phyloP scores from a whole-genome alignment of 2,797 vertebrate genomes.

The Syngnathus acus region DNA sequence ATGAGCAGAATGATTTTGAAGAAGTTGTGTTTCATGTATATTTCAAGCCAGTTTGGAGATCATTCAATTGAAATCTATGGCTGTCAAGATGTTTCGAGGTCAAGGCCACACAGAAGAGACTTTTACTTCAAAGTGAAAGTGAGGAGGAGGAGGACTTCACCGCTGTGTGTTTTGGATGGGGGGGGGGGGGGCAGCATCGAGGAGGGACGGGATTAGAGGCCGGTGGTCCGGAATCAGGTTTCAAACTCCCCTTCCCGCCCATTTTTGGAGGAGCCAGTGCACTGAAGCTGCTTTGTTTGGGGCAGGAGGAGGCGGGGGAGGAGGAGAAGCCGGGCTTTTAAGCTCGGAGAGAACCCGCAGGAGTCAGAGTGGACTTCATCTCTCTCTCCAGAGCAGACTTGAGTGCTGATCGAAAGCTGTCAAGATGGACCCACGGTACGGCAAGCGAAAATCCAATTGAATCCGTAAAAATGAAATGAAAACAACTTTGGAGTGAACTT shows the following conservation, averaged over 20 bases:
- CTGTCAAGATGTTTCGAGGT: not conserved
- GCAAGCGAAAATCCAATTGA: slow-evolving; percentile 20
- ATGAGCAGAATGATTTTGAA: not conserved
- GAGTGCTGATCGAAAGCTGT: slow-evolving; percentile 30
- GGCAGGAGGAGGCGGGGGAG: slow-evolving; percentile 44
- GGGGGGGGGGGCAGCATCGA: slow-evolving; percentile 8
- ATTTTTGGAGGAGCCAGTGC: slow-evolving; percentile 39
- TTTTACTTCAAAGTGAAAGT: slow-evolving; percentile 28
- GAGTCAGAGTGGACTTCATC: slow-evolving; percentile 57
- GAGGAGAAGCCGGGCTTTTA: slow-evolving; percentile 33
- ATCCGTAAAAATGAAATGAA: too few relatives aligned
- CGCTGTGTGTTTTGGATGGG: slow-evolving; percentile 41
- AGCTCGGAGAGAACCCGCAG: slow-evolving; percentile 29
- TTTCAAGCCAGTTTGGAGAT: not conserved
- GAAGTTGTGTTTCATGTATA: not conserved
- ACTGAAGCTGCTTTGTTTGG: slow-evolving; percentile 87
- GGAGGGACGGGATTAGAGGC: slow-evolving; percentile 55
- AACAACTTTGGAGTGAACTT: not conserved
- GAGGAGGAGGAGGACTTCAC: slow-evolving; percentile 35
- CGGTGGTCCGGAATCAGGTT: slow-evolving; percentile 75
- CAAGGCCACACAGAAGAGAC: slow-evolving; percentile 25
- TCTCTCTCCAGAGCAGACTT: slow-evolving; percentile 49
- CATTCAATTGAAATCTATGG: not conserved
- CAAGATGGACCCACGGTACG: slow-evolving; percentile 61
- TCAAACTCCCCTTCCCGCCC: slow-evolving; percentile 67